Evolutionary conservation across 1,140 invertebrate genomes (phyloP), one percentile per base, ranked within the genome.

Genomic region (Subanguina moxae): DNA sequence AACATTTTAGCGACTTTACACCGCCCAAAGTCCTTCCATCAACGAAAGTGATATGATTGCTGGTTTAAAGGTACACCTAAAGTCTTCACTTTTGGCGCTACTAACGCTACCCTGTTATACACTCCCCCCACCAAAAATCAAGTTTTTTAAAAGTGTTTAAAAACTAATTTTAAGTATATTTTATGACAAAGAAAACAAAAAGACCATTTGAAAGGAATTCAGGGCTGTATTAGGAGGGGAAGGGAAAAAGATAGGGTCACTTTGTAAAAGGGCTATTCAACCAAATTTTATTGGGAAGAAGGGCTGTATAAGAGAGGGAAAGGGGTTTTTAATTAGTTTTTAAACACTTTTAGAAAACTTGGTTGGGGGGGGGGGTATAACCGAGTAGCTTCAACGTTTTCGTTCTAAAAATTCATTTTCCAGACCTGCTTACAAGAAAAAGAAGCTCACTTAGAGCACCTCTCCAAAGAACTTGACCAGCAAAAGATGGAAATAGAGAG

Each of bases 341-440:
- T n/a, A n/a, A n/a, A n/a, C n/a, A n/a, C n/a, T n/a, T n/a, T n/a
- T n/a, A n/a, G n/a, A n/a, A n/a, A n/a, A n/a, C n/a, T n/a, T n/a
- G n/a, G n/a, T n/a, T n/a, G n/a, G n/a, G n/a, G n/a, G n/a, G n/a
- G n/a, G n/a, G n/a, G n/a, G n/a, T n/a, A 69, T 42, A 57, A 52
- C 11, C 25, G 19, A 15, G 0, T 63, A 32, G 0, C 0, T 13
- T 15, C 0, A n/a, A n/a, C n/a, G n/a, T n/a, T n/a, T n/a, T 19
- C 46, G 38, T 61, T 25, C 8, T 7, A 52, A 52, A 52, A 0
- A 23, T n/a, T 1, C 23, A 15, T 1, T 64, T 70, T 75, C 45
- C 32, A 75, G 71, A 73, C 57, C 57, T 67, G 57, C 27, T 15
- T 74, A 11, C 62, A 75, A 57, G 73, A 73, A 57, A 73, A 75